Evolutionary conservation across 2,888 invertebrate species (phyloP), one percentile per base, ranked within the genome.

Genomic region (Andrena marginata): DNA sequence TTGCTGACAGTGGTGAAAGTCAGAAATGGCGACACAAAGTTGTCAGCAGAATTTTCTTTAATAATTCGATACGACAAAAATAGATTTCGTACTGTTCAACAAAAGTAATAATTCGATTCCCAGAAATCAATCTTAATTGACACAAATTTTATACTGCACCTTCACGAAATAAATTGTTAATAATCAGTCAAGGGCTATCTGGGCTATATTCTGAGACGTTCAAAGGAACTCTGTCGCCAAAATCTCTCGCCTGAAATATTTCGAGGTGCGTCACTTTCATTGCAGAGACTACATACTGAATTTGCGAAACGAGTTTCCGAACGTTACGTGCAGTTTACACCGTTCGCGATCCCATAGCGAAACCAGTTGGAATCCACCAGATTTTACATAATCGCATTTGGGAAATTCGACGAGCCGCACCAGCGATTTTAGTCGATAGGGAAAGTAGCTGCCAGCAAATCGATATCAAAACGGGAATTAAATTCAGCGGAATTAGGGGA

Each of bases 301-400:
- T 76, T 69, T 72, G n/a, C 33, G 54, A 56, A 83, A 75, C 72
- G 67, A 65, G 73, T 82, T 82, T 65, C 26, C 60, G 60, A 69
- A 20, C 49, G 82, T 83, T 81, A 76, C 82, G 68, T 64, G 16
- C 13, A 51, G 60, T 82, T 71, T 59, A 48, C 48, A 54, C 63
- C 81, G 49, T 60, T 26, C 31, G 13, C 60, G 59, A 31, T 48
- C 29, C 64, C 49, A 48, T 26, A 42, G 54, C 62, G 77, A 56
- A 74, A 78, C 80, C 64, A 72, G 54, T 68, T 31, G 42, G 48
- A 69, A 85, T 68, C 49, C 59, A 62, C 6, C 59, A 31, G 31
- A 54, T 54, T 78, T 86, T 82, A 87, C 75, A 77, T 77, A 86
- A 86, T 79, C 54, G 54, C 65, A 77, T 84, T 84, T 77, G 69